Evolutionary conservation across 1,140 invertebrate genomes (phyloP).

Genomic region (Pseudomyrmex flavicornis): DNA sequence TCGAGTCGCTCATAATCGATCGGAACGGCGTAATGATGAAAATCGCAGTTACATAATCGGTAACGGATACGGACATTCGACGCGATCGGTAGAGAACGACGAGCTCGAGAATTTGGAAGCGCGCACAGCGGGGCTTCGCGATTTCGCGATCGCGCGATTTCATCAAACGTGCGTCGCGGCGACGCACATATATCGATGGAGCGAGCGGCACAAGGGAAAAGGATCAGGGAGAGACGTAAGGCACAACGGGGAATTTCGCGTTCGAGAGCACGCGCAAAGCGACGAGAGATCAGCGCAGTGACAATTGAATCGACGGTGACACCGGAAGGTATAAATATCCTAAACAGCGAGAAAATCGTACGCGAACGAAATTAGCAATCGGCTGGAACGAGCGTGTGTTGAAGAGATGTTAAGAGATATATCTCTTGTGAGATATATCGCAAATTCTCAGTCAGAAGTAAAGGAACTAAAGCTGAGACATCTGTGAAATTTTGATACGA

Average conservation of each 20-base stretch:
- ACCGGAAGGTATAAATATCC: conserved; percentile 1
- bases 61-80: conserved; percentile 8
- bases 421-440: not conserved
- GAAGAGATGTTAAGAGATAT: not conserved
- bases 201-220: not conserved
- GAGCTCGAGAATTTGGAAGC: conserved; percentile 1
- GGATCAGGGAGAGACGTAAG: not conserved
- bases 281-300: conserved; percentile 6
- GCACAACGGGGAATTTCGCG: conserved; percentile 18
- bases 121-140: conserved; percentile 4
- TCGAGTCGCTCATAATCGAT: not conserved
- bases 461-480: too few relatives aligned
- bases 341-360: not conserved
- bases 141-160: conserved; percentile 22
- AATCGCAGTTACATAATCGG: not conserved
- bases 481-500: too few relatives aligned
- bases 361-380: conserved; percentile 35
- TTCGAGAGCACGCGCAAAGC: conserved; percentile 19
- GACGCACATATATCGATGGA: conserved; percentile 25
- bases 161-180: not conserved
- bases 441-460: not conserved
- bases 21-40: conserved; percentile 6
- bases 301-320: conserved; percentile 41
- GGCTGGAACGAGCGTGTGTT: not conserved
- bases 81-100: not conserved